Percentiles rank a stretch among this genome's conserved stretches.
These are phyloP conservation scores for Drosophila aff. DNA, from an alignment of 1,140 invertebrate species.

Conservation along the genomic window DNA sequence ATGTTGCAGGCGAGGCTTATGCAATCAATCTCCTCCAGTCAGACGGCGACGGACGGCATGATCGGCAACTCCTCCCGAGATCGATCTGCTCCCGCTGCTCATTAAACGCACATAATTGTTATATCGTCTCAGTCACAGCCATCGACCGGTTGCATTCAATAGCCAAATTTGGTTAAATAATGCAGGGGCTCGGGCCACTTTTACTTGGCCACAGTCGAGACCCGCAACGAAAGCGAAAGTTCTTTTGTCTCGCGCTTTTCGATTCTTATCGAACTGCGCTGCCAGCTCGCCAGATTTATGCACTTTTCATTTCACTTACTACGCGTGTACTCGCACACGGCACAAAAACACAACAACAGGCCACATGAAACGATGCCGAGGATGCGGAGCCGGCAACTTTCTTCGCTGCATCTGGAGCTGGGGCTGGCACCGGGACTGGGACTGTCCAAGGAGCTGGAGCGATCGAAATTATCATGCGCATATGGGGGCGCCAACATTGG, in stretches of 20 bases:
- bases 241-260: conserved; percentile 73
- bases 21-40: conserved; percentile 71
- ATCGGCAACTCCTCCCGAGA: conserved; percentile 56
- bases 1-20: conserved; percentile 55
- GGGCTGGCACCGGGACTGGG: background rate
- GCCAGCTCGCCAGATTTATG: conserved; percentile 71
- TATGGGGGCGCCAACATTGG: conserved; percentile 75
- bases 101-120: conserved; percentile 79
- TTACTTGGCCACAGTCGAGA: conserved; percentile 49
- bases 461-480: conserved; percentile 64
- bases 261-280: conserved; percentile 70
- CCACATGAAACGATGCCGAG: conserved; percentile 65
- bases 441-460: conserved; percentile 17
- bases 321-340: conserved; percentile 43
- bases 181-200: conserved; percentile 59
- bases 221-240: conserved; percentile 77
- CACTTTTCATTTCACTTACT: conserved; percentile 82
- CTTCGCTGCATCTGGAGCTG: conserved; percentile 42
- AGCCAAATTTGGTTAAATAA: conserved; percentile 80
- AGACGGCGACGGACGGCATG: conserved; percentile 42
- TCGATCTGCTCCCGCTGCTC: conserved; percentile 56
- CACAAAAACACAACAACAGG: conserved; percentile 2
- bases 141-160: conserved; percentile 80
- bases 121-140: conserved; percentile 39
- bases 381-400: conserved; percentile 59